Evolutionary conservation across 2,888 invertebrate genomes (phyloP), one percentile per base, ranked within the genome.

Genomic region (Cosmorhoe ocellata): DNA sequence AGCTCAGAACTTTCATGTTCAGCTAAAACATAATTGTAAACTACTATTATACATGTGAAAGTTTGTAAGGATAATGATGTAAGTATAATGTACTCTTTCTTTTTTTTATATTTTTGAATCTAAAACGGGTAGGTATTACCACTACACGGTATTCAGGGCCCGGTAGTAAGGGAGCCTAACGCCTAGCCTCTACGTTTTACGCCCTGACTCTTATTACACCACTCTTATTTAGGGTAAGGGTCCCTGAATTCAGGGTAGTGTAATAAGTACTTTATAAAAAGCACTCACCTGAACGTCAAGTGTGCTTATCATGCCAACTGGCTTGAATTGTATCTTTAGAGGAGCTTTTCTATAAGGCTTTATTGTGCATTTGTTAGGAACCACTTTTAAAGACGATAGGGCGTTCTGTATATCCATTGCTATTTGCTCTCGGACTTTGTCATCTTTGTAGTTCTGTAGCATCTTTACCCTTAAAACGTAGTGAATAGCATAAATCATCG

Each of bases 281-380:
- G 18, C 18, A 18, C 18, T 4, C 18, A 89, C 90, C 82, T 89
- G 88, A 43, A 85, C 79, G 52, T 83, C 74, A 1, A 90, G 74
- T 5, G 71, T 70, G 50, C 76, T 87, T 43, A 90, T 89, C 73
- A 86, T 69, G 6, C 85, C 88, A 12, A 85, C 67, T 2, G 90
- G 90, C 53, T 87, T 89, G 44, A 89, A 89, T 41, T 82, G 83
- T 69, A 90, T 86, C 63, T 83, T 89, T 47, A 90, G 48, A 1
- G 85, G 78, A 6, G 79, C 74, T 64, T 85, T 89, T 50, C 71
- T 78, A 44, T 83, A 72, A 0, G 90, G 82, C 10, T 67, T 67
- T 58, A 90, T 87, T 1, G 28, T 67, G 45, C 79, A 83, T 50
- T 75, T 82, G 30, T 71, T 80, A 0, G 90, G 90, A 6, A 84